Conservation (phyloP, 2,888 invertebrate species). For the Sinopyrophorus schimmeli region DNA sequence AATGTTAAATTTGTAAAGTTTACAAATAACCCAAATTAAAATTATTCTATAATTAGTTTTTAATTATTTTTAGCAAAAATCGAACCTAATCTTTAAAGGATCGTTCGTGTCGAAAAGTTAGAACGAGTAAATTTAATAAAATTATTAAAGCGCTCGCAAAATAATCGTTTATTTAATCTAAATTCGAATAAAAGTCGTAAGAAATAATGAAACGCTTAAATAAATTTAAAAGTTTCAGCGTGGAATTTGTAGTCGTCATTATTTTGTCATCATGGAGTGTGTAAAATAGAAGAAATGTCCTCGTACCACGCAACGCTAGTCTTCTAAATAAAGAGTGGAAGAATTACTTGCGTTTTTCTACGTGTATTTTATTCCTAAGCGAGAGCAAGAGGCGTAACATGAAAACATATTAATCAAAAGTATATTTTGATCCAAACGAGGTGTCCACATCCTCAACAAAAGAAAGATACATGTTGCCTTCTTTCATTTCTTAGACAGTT, state of each 20-base stretch:
- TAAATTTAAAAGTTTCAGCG: too few relatives aligned
- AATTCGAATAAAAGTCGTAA: too few relatives aligned
- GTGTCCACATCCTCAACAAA: conserved; percentile 47
- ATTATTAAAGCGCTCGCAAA: too few relatives aligned
- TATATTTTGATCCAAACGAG: conserved; percentile 42
- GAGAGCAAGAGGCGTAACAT: conserved; percentile 40
- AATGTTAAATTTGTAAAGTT: too few relatives aligned
- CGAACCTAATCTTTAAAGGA: too few relatives aligned
- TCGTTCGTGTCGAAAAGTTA: too few relatives aligned
- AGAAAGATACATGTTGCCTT: conserved; percentile 46
- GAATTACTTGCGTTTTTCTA: conserved; percentile 26
- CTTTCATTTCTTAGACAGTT: conserved; percentile 38
- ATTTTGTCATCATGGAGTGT: conserved; percentile 10
- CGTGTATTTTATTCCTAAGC: conserved; percentile 13
- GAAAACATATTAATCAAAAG: conserved; percentile 49
- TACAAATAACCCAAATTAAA: too few relatives aligned
- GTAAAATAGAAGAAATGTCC: conserved; percentile 12
- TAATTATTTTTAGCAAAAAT: too few relatives aligned
- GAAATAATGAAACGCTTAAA: too few relatives aligned
- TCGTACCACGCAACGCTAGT: conserved; percentile 17
- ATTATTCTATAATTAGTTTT: too few relatives aligned
- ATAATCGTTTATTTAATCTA: too few relatives aligned
- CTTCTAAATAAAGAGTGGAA: conserved; percentile 8
- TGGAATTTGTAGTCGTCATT: conserved; percentile 3
- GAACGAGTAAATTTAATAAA: too few relatives aligned